phyloP scores from a whole-genome alignment of 2,113 vertebrate genomes.

The Thalassoma bifasciatum region DNA sequence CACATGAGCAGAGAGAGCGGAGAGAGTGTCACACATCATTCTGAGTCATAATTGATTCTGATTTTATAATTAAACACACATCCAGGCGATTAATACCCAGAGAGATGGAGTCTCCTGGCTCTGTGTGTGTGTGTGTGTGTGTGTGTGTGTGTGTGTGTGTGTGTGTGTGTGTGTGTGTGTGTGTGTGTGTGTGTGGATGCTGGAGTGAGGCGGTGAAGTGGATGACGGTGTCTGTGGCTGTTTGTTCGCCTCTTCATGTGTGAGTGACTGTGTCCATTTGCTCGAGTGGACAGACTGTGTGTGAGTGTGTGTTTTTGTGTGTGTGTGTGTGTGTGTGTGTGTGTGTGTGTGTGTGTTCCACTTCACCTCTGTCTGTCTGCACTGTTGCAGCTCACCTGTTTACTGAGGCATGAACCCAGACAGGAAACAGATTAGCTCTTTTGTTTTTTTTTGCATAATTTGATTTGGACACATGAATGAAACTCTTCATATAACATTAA shows the following conservation, averaged over 20 bases:
- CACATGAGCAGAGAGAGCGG: neutral
- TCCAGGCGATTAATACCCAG: constrained; percentile 13
- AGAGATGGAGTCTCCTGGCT: neutral
- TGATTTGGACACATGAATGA: constrained; percentile 5
- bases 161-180: constrained; percentile 2
- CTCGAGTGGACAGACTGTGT: constrained; percentile 1
- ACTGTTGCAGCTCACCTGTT: constrained; percentile 38
- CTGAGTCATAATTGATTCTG: constrained; percentile 3
- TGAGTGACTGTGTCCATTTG: constrained; percentile 22
- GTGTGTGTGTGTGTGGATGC: constrained; percentile 2
- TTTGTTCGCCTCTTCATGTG: constrained; percentile 42
- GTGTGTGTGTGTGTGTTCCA: constrained; percentile 17
- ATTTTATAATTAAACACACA: constrained; percentile 23
- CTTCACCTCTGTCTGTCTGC: constrained; percentile 6
- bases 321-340: constrained; percentile 7
- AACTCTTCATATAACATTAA: neutral
- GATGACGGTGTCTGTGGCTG: constrained; percentile 15
- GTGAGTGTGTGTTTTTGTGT: constrained; percentile 11
- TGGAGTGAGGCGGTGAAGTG: neutral
- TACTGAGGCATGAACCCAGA: constrained; percentile 24
- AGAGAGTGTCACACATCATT: neutral
- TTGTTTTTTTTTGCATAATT: neutral
- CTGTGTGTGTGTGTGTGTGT: neutral
- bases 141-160: constrained; percentile 3
- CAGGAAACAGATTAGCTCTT: constrained; percentile 1